phyloP scores from a whole-genome alignment of 2,888 invertebrate genomes.

The Noctua comes region DNA sequence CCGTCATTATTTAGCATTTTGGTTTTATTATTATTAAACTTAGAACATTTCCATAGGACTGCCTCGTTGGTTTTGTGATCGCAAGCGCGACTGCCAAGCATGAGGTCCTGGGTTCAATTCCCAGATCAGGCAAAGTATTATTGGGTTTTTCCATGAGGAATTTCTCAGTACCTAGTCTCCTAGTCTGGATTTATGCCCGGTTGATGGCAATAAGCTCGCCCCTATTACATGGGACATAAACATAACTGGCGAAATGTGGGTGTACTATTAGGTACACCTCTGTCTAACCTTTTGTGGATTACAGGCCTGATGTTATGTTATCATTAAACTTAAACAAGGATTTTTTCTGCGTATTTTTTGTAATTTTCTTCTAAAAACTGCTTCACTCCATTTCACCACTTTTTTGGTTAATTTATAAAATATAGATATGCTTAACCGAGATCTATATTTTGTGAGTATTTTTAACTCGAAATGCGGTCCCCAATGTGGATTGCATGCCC shows the following conservation, averaged over 20 bases:
- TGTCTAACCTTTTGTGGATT: neutral
- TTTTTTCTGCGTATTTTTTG: no score
- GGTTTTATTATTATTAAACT: neutral
- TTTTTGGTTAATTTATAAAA: no score
- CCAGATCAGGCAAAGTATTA: neutral
- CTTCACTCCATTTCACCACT: neutral
- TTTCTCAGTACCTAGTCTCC: no score
- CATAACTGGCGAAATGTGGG: no score
- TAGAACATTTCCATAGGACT: neutral
- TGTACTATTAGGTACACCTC: no score
- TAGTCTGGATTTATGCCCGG: no score
- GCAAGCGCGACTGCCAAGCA: neutral
- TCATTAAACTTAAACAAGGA: neutral
- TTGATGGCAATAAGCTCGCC: no score
- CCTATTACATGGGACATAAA: no score
- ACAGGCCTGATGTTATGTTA: neutral
- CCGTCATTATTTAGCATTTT: conserved; percentile 2
- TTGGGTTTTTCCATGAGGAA: no score
- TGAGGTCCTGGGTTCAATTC: neutral
- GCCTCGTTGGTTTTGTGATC: neutral
- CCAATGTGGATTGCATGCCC: neutral
- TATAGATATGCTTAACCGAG: neutral
- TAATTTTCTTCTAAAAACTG: neutral
- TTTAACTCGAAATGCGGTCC: neutral
- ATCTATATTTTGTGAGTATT: neutral